Conservation (phyloP, 37 sponge, comb jelly and placozoan species). For the Agelas oroides region DNA sequence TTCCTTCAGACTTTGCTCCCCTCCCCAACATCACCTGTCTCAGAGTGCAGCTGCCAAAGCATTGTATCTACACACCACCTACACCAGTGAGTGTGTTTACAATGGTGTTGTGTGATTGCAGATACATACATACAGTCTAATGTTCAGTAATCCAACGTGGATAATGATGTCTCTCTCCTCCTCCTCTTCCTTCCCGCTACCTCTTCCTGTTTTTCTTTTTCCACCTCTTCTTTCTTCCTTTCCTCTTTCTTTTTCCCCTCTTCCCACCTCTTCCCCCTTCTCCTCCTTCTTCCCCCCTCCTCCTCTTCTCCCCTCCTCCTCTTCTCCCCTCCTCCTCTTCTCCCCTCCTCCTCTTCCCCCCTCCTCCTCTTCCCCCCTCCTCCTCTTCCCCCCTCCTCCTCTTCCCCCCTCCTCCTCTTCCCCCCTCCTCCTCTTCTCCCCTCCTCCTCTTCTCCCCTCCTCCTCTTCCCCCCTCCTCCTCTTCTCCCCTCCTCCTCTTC, state of each 20-base stretch:
- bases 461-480: not conserved
- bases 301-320: too few relatives aligned
- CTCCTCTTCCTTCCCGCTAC: too few relatives aligned
- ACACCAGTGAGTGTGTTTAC: not conserved
- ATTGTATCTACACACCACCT: constrained; percentile 36
- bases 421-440: not conserved
- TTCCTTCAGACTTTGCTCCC: constrained; percentile 72
- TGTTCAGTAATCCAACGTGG: too few relatives aligned
- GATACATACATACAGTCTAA: not conserved
- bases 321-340: too few relatives aligned
- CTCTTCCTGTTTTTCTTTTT: too few relatives aligned
- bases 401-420: not conserved
- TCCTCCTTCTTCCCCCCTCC: too few relatives aligned
- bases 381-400: not conserved
- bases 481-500: constrained; percentile 3
- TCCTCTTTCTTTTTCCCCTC: not conserved
- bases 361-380: too few relatives aligned
- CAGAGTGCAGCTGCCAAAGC: constrained; percentile 30
- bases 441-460: not conserved
- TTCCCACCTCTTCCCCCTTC: not conserved
- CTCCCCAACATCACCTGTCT: constrained; percentile 42
- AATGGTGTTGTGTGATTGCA: not conserved
- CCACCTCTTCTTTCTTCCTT: too few relatives aligned
- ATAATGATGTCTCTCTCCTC: too few relatives aligned
- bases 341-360: too few relatives aligned